Conservation (phyloP, 2,888 invertebrate species). For the Leptothorax acervorum region DNA sequence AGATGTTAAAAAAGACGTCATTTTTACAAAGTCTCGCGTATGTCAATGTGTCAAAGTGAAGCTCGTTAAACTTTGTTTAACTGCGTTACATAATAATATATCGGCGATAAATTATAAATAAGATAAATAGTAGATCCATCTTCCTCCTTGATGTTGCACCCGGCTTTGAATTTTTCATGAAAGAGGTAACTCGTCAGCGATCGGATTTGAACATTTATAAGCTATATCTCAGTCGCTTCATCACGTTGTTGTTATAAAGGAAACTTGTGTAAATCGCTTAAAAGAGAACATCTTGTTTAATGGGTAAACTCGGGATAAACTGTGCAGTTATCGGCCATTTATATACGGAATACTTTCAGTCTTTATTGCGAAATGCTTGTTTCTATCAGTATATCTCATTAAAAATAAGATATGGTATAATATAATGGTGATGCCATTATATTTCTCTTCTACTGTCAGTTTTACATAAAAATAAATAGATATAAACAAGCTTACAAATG, state of each 20-base stretch:
- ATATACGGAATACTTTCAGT: background rate
- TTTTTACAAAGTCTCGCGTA: background rate
- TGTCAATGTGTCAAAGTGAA: constrained; percentile 18
- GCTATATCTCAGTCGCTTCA: background rate
- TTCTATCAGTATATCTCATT: background rate
- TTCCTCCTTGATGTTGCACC: background rate
- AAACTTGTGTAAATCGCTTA: background rate
- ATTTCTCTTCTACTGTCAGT: background rate
- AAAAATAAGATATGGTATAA: background rate
- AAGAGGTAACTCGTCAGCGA: background rate
- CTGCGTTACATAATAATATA: background rate
- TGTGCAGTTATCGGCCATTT: background rate
- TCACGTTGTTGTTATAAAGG: background rate
- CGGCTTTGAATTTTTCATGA: background rate
- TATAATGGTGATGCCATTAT: background rate
- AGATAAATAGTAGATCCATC: background rate
- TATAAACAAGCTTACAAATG: background rate
- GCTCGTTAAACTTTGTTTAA: background rate
- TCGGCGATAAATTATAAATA: background rate
- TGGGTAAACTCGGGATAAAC: background rate
- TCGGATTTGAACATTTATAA: constrained; percentile 13
- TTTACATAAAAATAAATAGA: background rate
- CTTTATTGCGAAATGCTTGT: background rate
- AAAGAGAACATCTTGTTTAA: background rate
- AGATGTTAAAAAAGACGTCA: background rate